Base-by-base conservation (phyloP, 1,140 invertebrate species). In the Wasmannia auropunctata region DNA sequence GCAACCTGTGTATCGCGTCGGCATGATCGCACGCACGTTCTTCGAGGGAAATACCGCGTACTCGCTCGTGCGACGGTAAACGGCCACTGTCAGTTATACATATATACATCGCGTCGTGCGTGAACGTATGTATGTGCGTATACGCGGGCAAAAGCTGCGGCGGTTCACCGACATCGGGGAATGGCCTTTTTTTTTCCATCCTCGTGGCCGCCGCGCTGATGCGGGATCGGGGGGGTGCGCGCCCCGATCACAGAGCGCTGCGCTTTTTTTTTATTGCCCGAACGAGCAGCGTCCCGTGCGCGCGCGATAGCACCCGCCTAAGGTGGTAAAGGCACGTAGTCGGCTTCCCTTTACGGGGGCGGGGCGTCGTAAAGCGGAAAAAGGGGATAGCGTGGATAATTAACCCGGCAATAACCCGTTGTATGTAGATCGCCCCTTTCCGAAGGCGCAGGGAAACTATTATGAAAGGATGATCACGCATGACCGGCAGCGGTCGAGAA, bases 201-300 rank as follows among this genome's bases (percentile, higher is more conserved):
- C 79, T 28, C n/a, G 49, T 72, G 25, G 34, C n/a, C 49, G 31
- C 28, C 37, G 34, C n/a, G 75, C 46, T 60, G 89, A 89, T 80
- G 88, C 81, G 80, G 86, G 75, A 85, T 85, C 85, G 58, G 60
- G 28, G 58, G 60, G 28, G 62, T 70, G 77, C 54, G 67, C 76
- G 86, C 40, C 60, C 89, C 86, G 89, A 90, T 90, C 88, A 88
- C 88, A 75, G 86, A 88, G 86, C 43, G 76, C 62, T 90, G 86
- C 89, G 86, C 89, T 90, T 90, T 90, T 90, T 90, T 90, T 90
- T 90, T 90, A 90, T 90, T 90, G 89, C 89, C 69, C 86, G 86
- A 90, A 90, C 88, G 88, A 90, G 88, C 88, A 90, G 58, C 81
- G 88, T 87, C 86, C 88, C 81, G 75, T 56, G 58, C 60, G 85